Evolutionary conservation across 2,797 vertebrate genomes (phyloP).

Genomic region (Gymnothorax javanicus): DNA sequence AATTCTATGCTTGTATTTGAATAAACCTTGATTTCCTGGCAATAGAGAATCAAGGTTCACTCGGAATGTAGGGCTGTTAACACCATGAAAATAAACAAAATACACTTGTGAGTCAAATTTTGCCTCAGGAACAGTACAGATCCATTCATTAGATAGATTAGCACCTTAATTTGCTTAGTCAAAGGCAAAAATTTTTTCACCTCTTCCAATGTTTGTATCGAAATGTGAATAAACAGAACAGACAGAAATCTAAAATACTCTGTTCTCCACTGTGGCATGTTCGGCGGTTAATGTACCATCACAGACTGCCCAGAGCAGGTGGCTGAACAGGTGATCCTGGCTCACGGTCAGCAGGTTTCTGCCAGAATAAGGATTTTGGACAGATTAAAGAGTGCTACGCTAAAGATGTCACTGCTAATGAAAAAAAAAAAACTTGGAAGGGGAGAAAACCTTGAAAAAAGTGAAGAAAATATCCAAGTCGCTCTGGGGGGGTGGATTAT

Average conservation of each 20-base stretch:
- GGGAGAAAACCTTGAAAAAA: background rate
- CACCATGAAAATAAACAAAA: background rate
- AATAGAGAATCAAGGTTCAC: background rate
- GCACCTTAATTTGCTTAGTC: background rate
- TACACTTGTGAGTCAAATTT: background rate
- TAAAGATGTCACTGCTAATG: background rate
- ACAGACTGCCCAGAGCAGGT: background rate
- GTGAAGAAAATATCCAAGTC: background rate
- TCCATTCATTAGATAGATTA: background rate
- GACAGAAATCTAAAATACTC: background rate
- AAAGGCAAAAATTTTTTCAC: background rate
- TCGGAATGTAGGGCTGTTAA: background rate
- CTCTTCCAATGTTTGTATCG: background rate
- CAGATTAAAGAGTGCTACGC: background rate
- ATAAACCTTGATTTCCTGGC: background rate
- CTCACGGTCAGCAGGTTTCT: background rate
- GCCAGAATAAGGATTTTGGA: constrained; percentile 12
- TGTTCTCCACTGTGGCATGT: background rate
- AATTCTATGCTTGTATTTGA: background rate
- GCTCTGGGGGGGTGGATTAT: background rate
- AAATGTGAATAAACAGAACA: background rate
- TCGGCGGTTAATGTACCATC: background rate
- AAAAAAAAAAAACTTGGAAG: background rate
- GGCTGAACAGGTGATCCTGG: constrained; percentile 10
- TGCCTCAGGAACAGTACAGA: background rate